Evolutionary conservation across 2,797 vertebrate species (phyloP).

Genomic region (Channallabes apus): DNA sequence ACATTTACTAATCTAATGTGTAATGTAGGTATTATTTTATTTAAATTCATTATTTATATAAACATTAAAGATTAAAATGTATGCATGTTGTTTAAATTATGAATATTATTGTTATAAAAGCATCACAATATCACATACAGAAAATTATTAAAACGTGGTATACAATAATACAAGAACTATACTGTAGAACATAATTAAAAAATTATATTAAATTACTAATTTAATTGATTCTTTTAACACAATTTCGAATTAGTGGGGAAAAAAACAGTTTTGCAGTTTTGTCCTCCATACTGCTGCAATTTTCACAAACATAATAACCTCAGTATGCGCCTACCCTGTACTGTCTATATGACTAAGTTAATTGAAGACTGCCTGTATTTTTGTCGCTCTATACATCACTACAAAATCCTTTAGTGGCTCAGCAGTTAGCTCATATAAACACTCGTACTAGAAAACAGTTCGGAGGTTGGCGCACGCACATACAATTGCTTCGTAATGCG

Average conservation of each 20-base stretch:
- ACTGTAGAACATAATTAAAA: background rate
- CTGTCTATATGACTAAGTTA: too few relatives aligned
- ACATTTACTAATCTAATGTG: background rate
- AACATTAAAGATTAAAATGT: background rate
- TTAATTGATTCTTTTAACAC: background rate
- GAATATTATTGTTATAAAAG: background rate
- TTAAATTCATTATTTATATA: background rate
- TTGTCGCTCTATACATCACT: background rate
- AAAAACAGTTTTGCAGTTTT: too few relatives aligned
- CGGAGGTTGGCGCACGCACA: background rate
- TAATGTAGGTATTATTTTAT: background rate
- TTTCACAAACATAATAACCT: background rate
- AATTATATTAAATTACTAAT: background rate
- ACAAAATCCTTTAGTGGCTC: background rate
- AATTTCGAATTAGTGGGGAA: background rate
- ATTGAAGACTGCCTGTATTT: background rate
- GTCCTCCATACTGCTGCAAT: background rate
- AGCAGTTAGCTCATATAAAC: background rate
- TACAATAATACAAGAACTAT: background rate
- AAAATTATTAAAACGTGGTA: background rate
- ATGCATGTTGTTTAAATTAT: background rate
- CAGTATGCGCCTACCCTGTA: background rate
- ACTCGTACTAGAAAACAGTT: background rate
- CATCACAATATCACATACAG: background rate
- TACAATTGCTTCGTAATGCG: background rate